Evolutionary conservation across 1,140 invertebrate species (phyloP), one percentile per base, ranked within the genome.

Genomic region (Bombus picipes): DNA sequence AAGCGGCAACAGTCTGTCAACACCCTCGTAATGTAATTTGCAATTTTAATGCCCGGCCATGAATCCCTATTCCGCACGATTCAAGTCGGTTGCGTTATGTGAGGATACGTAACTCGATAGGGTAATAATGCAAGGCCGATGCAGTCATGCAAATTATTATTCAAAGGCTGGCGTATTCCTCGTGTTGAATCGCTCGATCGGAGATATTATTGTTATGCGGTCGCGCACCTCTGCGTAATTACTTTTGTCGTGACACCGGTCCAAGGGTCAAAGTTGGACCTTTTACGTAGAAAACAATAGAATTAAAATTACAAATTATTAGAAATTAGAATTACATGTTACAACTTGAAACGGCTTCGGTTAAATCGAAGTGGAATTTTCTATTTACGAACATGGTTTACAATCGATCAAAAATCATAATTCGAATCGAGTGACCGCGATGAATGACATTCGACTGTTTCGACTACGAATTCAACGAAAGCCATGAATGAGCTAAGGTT

Each of bases 21-120:
- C 90, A 91, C 85, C 89, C 91, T 91, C 91, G 91, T 91, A 91
- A 53, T 75, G 74, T 85, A 92, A 94, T 94, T 93, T 94, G 93
- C 93, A 94, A 94, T 94, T 94, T 93, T 93, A 93, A 94, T 94
- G 87, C 57, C 68, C 68, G 73, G 68, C 57, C 81, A 76, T 86
- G 75, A 75, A 87, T 88, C 74, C 84, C 70, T 90, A 74, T 78
- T 59, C 59, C 71, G 2, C 32, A 22, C 47, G 68, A 53, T 77
- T 83, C 43, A 18, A 87, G 57, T 81, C 62, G 78, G 28, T 70
- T 74, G 34, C 72, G 70, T 73, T 74, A 65, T 62, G 5, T 5
- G 39, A 57, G 81, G 81, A 85, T 89, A 65, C 79, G 88, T 88
- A 89, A 89, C 85, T 80, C 88, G 78, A 87, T 87, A 85, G 76